Conservation (phyloP, 2,888 invertebrate genomes). For the Asteroscopus sphinx region DNA sequence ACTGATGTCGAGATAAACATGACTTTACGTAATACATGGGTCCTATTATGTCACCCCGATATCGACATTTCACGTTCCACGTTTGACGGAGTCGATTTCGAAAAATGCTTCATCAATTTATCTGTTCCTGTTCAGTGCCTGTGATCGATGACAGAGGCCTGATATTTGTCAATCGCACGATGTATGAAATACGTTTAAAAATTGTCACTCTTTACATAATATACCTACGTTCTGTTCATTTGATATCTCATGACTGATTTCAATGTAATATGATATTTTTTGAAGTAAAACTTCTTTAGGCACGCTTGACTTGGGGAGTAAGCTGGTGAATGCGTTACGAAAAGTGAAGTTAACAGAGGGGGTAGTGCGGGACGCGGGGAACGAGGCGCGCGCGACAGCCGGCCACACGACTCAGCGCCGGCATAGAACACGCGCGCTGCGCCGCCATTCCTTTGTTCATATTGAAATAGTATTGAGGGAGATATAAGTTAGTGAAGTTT, state of each 20-base stretch:
- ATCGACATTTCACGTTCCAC: slow-evolving; percentile 60
- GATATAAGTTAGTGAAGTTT: no score
- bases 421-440: no score
- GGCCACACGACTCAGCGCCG: no score
- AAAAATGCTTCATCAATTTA: slow-evolving; percentile 79
- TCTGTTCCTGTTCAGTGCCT: slow-evolving; percentile 73
- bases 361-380: no score
- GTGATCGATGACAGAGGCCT: slow-evolving; percentile 75
- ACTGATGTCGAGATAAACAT: slow-evolving; percentile 66
- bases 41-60: slow-evolving; percentile 59
- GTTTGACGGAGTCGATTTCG: slow-evolving; percentile 61
- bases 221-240: slow-evolving; percentile 20
- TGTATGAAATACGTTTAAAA: slow-evolving; percentile 66
- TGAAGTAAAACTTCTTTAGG: no score
- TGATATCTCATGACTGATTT: slow-evolving; percentile 23
- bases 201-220: slow-evolving; percentile 45
- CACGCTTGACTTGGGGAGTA: no score
- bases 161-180: slow-evolving; percentile 74
- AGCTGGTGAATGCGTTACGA: no score
- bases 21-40: slow-evolving; percentile 59
- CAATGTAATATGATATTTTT: neutral
- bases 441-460: no score
- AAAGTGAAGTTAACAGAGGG: no score
- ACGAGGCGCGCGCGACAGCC: no score
- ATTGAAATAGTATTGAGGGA: no score